These are phyloP conservation scores for Belonocnema kinseyi DNA, from an alignment of 1,140 invertebrate genomes.

Conservation along the genomic window DNA sequence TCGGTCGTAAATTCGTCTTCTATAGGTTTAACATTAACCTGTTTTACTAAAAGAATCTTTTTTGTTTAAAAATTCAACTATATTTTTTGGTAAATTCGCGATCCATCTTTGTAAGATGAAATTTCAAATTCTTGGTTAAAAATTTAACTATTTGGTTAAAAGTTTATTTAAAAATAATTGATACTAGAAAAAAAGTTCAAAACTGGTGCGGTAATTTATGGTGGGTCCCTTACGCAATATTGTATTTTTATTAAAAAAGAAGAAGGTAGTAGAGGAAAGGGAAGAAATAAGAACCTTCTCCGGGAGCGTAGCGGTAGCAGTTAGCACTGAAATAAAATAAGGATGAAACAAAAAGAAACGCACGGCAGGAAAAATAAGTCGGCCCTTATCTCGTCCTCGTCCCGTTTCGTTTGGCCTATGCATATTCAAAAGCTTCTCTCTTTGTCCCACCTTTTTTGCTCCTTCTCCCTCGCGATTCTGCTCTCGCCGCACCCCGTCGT, in stretches of 20 bases:
- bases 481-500: constrained; percentile 47
- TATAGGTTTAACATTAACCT: too few relatives aligned
- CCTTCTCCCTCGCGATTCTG: constrained; percentile 50
- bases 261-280: constrained; percentile 39
- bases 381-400: constrained; percentile 68
- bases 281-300: constrained; percentile 51
- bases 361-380: constrained; percentile 73
- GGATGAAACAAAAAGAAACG: constrained; percentile 66
- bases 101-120: too few relatives aligned
- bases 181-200: too few relatives aligned
- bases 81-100: too few relatives aligned
- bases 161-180: too few relatives aligned
- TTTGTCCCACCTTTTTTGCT: constrained; percentile 45
- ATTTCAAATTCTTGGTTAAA: too few relatives aligned
- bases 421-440: constrained; percentile 68
- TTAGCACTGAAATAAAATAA: constrained; percentile 73
- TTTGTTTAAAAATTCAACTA: too few relatives aligned
- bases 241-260: background rate
- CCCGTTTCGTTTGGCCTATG: constrained; percentile 68
- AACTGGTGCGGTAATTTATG: too few relatives aligned
- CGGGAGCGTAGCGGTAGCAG: constrained; percentile 60
- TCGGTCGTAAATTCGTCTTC: too few relatives aligned
- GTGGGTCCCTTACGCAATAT: too few relatives aligned
- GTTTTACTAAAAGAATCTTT: too few relatives aligned
- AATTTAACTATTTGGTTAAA: too few relatives aligned